Evolutionary conservation across 2,888 invertebrate genomes (phyloP).

Genomic region (Oscheius sp.): DNA sequence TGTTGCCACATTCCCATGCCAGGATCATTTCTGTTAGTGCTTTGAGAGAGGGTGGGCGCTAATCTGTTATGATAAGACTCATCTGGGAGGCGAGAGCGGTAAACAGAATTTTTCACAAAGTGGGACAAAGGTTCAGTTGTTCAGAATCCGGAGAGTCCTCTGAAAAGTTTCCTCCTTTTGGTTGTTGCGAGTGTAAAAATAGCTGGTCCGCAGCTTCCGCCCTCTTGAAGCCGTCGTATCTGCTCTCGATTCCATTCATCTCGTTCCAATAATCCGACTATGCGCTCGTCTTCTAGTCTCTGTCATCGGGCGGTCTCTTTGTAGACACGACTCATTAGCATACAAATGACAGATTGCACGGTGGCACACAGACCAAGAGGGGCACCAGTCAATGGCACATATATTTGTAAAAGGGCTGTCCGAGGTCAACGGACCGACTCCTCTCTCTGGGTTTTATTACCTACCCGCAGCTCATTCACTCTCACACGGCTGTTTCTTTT

Average conservation of each 20-base stretch:
- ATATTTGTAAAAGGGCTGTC: constrained; percentile 24
- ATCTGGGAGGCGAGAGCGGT: not conserved
- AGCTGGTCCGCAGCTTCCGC: not conserved
- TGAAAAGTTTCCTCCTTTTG: not conserved
- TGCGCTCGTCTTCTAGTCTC: not conserved
- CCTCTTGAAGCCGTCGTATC: not conserved
- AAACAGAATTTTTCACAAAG: not conserved
- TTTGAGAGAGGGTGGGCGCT: constrained; percentile 7
- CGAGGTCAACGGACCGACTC: constrained; percentile 23
- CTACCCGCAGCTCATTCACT: constrained; percentile 28
- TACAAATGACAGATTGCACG: not conserved
- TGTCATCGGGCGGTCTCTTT: not conserved
- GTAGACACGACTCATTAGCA: constrained; percentile 21
- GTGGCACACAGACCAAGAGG: not conserved
- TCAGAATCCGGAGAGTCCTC: too few relatives aligned
- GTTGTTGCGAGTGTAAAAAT: not conserved
- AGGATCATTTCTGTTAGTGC: not conserved
- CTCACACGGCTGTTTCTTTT: constrained; percentile 6
- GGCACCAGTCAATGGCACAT: not conserved
- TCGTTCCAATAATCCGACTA: too few relatives aligned
- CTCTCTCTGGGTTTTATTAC: constrained; percentile 20
- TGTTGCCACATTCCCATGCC: not conserved
- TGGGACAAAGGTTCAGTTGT: too few relatives aligned
- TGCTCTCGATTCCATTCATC: too few relatives aligned
- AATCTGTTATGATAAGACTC: constrained; percentile 29